Base-by-base conservation (phyloP, 2,113 vertebrate species). In the Engraulis encrasicolus region DNA sequence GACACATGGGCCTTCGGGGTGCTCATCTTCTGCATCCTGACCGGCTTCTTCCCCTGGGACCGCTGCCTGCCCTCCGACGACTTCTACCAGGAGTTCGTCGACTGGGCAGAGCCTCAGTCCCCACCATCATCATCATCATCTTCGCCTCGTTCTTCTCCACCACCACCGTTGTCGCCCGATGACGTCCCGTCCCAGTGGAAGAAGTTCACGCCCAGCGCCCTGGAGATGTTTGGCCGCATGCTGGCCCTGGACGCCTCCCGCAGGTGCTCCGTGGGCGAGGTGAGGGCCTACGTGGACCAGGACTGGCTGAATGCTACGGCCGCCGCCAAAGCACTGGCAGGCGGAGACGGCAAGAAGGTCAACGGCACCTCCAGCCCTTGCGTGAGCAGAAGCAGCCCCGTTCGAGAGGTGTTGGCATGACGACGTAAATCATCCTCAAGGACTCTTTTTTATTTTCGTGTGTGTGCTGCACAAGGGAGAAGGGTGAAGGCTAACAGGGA, bases 31-130 rank as follows among this genome's bases (percentile, higher is more conserved):
- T 98, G 97, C 90, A 95, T 99, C 27, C 96, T 99, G 74, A 99
- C 97, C 0, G 98, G 98, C 40, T 98, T 96, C 90, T 99, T 99
- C 89, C 98, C 98, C 84, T 99, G 97, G 97, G 98, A 99, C 84
- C 90, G 93, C 90, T 98, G 96, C 81, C 85, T 94, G 82, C 90
- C 92, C 0, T 80, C 92, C 0, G 97, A 99, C 77, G 95, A 96
- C 82, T 99, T 97, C 93, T 99, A 97, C n/a, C 93, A 96, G 89
- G 97, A 98, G 91, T 99, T 97, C 85, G 90, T 96, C 19, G 89
- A 93, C 77, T 99, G 98, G 98, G n/a, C n/a, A n/a, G n/a, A n/a
- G n/a, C n/a, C n/a, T n/a, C n/a, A n/a, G n/a, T n/a, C n/a, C n/a
- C n/a, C n/a, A n/a, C n/a, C n/a, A n/a, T n/a, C n/a, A n/a, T n/a